phyloP scores from a whole-genome alignment of 2,888 invertebrate genomes.

The Poecilobothrus nobilitatus region DNA sequence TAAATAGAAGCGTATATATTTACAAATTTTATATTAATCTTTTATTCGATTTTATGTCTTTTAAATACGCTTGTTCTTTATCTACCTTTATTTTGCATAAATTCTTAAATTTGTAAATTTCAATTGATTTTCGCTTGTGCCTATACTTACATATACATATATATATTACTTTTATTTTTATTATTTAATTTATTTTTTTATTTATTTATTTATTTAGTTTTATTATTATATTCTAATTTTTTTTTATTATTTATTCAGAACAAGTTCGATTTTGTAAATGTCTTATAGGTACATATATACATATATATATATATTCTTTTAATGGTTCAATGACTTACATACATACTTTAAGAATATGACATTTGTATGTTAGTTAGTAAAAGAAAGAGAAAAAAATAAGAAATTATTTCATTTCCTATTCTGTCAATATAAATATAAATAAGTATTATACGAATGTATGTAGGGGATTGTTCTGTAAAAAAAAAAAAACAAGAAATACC shows the following conservation, averaged over 20 bases:
- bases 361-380: neutral
- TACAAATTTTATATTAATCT: no score
- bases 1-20: no score
- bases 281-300: no score
- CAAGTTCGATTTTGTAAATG: neutral
- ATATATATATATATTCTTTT: neutral
- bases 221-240: neutral
- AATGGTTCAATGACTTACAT: neutral
- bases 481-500: no score
- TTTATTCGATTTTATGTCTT: no score
- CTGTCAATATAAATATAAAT: neutral
- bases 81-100: neutral
- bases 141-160: no score
- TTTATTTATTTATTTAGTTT: neutral
- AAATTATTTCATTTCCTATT: neutral
- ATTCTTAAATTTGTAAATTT: neutral
- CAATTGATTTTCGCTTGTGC: neutral
- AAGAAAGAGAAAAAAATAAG: neutral
- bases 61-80: no score
- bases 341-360: neutral
- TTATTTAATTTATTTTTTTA: neutral
- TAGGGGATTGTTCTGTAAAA: no score
- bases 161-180: neutral
- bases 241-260: neutral
- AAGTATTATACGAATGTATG: no score